Evolutionary conservation across 1,140 invertebrate species (phyloP), one percentile per base, ranked within the genome.

Genomic region (Meloidogyne hapla): DNA sequence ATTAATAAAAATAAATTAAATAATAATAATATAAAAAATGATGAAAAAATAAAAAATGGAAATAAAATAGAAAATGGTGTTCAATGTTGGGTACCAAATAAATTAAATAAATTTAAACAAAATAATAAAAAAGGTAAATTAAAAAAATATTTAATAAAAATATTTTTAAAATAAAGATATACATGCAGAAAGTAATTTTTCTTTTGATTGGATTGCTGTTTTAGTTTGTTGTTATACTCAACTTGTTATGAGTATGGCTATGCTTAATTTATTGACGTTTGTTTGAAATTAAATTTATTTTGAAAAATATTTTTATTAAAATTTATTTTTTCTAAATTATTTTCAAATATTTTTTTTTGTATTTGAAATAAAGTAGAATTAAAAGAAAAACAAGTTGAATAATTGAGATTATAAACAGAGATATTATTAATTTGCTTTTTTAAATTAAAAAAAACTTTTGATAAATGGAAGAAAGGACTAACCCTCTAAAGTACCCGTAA

Each of bases 201-300:
- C n/a, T 28, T 73, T 83, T 56, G 82, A 83, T 75, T 70, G 61
- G 70, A 33, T 80, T 26, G 81, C 82, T 48, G 77, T 85, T 12
- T 26, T 72, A 38, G 25, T 85, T 66, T 77, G 83, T 23, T 48
- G 84, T 26, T 56, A 81, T 28, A 78, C 71, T 4, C 42, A 77
- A 69, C n/a, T 70, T 42, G 80, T 75, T 33, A 62, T 74, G 42
- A 67, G 74, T 63, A n/a, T 85, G 40, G 67, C 33, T 28, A 40
- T 83, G 38, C 56, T 83, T 13, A 83, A 79, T 66, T 74, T 83
- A 45, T 80, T 79, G n/a, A 80, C 77, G 68, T 79, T 61, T 21
- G 68, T 45, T 71, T 26, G 9, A 33, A 33, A n/a, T n/a, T n/a
- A n/a, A n/a, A n/a, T n/a, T n/a, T n/a, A n/a, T n/a, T n/a, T n/a